Conservation (phyloP, 1,140 invertebrate genomes). For the Tetragnatha versicolor region DNA sequence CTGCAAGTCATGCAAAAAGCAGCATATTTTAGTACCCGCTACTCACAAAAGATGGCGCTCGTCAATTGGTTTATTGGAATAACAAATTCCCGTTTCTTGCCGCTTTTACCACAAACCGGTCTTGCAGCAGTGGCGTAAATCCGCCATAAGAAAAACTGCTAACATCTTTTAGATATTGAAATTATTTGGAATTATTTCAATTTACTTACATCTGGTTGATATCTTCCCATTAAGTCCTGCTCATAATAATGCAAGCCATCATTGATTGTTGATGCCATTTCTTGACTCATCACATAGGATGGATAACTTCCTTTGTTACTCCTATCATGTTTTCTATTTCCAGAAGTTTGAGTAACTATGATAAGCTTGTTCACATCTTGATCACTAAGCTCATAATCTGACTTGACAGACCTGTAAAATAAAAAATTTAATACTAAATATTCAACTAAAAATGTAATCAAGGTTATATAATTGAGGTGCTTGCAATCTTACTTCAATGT, state of each 20-base stretch:
- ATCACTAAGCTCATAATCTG: constrained; percentile 88
- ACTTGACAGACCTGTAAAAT: constrained; percentile 69
- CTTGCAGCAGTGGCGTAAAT: no score
- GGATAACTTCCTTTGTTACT: constrained; percentile 8
- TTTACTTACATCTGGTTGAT: constrained; percentile 51
- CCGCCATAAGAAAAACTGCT: no score
- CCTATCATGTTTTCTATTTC: constrained; percentile 74
- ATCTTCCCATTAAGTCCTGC: constrained; percentile 73
- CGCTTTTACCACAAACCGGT: no score
- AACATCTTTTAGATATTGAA: neutral
- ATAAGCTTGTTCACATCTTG: constrained; percentile 92
- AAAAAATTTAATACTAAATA: neutral
- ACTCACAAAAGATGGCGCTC: no score
- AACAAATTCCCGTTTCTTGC: no score
- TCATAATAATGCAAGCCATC: constrained; percentile 95
- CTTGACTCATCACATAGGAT: constrained; percentile 77
- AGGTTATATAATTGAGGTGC: no score
- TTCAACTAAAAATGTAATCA: no score
- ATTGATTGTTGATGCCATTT: constrained; percentile 91
- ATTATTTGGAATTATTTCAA: neutral
- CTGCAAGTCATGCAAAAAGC: no score
- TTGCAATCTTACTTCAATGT: no score
- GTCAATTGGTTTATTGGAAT: no score
- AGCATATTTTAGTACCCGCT: no score
- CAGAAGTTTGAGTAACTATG: constrained; percentile 87